phyloP scores from a whole-genome alignment of 2,888 invertebrate species.

The Dryobotodes eremita region DNA sequence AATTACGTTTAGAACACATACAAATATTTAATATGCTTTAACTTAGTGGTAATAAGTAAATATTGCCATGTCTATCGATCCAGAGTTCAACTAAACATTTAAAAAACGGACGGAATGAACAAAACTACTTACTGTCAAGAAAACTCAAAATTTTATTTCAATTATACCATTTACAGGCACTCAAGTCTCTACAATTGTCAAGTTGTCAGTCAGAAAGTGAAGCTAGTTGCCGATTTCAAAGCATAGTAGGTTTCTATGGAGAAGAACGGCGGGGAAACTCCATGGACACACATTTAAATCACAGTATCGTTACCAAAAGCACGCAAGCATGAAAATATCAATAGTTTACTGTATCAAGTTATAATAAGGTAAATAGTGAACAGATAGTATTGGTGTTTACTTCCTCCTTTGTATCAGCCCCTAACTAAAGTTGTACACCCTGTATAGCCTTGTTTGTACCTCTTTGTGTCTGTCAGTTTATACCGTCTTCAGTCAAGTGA shows the following conservation, averaged over 20 bases:
- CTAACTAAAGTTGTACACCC: not conserved
- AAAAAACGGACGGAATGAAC: not conserved
- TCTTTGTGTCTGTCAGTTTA: constrained; percentile 22
- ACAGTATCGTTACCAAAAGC: not conserved
- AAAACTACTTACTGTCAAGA: not conserved
- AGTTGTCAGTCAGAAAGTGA: not conserved
- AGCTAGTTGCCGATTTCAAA: not conserved
- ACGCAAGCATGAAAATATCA: not conserved
- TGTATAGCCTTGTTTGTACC: not conserved
- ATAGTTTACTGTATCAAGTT: not conserved
- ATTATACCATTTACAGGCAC: not conserved
- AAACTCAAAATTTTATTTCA: not conserved
- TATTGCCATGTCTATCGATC: not conserved
- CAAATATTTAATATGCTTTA: constrained; percentile 11
- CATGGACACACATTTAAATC: not conserved
- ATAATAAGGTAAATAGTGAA: not conserved
- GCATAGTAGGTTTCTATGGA: not conserved
- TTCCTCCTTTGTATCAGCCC: too few relatives aligned
- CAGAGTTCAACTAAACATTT: not conserved
- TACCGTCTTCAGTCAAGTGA: constrained; percentile 42
- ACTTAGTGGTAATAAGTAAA: too few relatives aligned
- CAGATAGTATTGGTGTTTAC: not conserved
- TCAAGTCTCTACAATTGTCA: not conserved
- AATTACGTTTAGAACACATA: not conserved
- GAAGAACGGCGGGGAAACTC: not conserved